These are phyloP conservation scores for Hoplias malabaricus DNA, from an alignment of 2,113 vertebrate species.

Conservation along the genomic window DNA sequence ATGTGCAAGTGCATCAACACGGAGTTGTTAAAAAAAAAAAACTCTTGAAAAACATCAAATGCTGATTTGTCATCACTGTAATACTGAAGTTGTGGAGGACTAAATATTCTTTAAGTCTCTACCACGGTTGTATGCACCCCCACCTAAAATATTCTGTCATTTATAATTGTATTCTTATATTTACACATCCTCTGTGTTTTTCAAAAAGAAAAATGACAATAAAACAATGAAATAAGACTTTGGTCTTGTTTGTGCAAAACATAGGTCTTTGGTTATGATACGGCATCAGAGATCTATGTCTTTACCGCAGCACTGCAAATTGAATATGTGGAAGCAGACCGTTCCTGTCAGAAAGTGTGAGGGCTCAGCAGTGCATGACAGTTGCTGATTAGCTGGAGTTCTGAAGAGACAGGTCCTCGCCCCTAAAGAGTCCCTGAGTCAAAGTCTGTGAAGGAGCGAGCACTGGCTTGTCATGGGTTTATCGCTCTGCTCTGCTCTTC, in stretches of 20 bases:
- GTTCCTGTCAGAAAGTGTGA: constrained; percentile 20
- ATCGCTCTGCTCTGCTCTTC: constrained; percentile 74
- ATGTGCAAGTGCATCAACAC: constrained; percentile 64
- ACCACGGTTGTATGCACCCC: neutral
- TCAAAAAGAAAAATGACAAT: constrained; percentile 15
- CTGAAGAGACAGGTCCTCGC: constrained; percentile 30
- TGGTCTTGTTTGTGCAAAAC: neutral
- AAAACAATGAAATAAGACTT: neutral
- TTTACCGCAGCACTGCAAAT: neutral
- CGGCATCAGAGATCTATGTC: constrained; percentile 7
- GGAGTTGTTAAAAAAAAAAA: neutral
- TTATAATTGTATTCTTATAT: neutral
- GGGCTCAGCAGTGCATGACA: constrained; percentile 32
- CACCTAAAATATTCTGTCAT: neutral
- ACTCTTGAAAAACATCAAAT: constrained; percentile 25
- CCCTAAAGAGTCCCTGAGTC: constrained; percentile 62
- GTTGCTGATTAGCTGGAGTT: constrained; percentile 31
- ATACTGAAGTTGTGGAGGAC: neutral
- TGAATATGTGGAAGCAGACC: neutral
- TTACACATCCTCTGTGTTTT: constrained; percentile 1
- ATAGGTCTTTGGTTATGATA: constrained; percentile 19
- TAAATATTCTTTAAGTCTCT: neutral
- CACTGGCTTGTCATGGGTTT: constrained; percentile 15
- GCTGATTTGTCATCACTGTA: neutral
- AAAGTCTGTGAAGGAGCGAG: constrained; percentile 34